Percentiles rank a stretch among this genome's conserved stretches.
Evolutionary conservation across 2,888 invertebrate species (phyloP).

Genomic region (Lasioglossum figueresi): DNA sequence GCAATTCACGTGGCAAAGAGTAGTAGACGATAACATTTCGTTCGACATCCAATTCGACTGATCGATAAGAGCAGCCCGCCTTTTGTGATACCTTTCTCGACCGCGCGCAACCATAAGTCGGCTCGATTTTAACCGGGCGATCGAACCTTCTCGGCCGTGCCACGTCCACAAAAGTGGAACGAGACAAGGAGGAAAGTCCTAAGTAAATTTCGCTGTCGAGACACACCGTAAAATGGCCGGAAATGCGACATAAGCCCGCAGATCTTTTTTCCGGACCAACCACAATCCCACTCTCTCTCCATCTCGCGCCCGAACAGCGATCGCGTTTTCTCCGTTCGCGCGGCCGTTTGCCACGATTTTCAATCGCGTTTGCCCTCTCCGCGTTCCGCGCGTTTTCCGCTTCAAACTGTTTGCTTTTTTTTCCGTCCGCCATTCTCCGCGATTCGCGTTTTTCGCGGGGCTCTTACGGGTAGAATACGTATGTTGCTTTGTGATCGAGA

Average conservation of each 20-base stretch:
- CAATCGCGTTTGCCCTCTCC: conserved; percentile 32
- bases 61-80: conserved; percentile 24
- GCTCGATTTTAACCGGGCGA: conserved; percentile 20
- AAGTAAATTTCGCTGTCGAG: conserved; percentile 68
- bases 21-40: conserved; percentile 25
- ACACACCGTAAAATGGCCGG: conserved; percentile 41
- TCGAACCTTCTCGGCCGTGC: conserved; percentile 19
- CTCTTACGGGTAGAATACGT: neutral
- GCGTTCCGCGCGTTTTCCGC: neutral
- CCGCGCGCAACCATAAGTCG: conserved; percentile 16
- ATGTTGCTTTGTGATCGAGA: conserved; percentile 8
- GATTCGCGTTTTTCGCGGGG: neutral
- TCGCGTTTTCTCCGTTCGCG: conserved; percentile 1
- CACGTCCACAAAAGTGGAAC: conserved; percentile 8
- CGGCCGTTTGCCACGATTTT: conserved; percentile 55
- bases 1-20: conserved; percentile 17
- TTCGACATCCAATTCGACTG: conserved; percentile 23
- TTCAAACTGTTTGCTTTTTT: neutral
- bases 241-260: conserved; percentile 47
- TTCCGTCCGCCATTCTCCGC: neutral
- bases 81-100: conserved; percentile 8
- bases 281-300: neutral
- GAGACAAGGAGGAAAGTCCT: conserved; percentile 53
- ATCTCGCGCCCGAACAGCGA: neutral
- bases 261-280: conserved; percentile 33